Evolutionary conservation across 2,797 vertebrate species (phyloP).

Genomic region (Vireo griseus): DNA sequence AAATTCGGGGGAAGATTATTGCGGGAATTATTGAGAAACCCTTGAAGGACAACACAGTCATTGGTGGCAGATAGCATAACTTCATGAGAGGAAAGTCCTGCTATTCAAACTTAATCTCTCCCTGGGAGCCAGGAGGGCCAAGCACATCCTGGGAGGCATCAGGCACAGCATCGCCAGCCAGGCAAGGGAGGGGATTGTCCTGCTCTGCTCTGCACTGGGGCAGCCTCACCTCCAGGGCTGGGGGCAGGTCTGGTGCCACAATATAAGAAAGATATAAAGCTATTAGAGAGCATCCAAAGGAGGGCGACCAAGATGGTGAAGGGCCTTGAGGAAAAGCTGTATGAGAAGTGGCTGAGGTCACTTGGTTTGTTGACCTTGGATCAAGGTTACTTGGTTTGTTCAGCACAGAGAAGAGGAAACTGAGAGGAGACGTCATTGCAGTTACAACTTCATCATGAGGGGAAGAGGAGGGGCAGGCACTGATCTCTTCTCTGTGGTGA

Average conservation of each 20-base stretch:
- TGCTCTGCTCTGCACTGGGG: fast-evolving
- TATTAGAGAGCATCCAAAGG: neutral
- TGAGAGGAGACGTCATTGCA: fast-evolving
- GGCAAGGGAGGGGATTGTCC: neutral
- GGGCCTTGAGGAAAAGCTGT: fast-evolving
- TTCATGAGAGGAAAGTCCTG: neutral
- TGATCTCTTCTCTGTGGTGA: neutral
- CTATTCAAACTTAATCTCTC: neutral
- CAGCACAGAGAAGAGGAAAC: neutral
- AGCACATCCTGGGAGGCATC: fast-evolving
- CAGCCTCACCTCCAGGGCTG: fast-evolving
- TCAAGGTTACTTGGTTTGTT: neutral
- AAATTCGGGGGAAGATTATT: neutral
- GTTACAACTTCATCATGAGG: fast-evolving
- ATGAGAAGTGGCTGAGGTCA: neutral
- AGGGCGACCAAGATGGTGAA: neutral
- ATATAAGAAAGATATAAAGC: neutral
- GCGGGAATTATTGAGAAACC: neutral
- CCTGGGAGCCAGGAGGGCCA: neutral
- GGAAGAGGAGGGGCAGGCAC: fast-evolving
- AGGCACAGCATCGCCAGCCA: fast-evolving
- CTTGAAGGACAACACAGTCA: neutral
- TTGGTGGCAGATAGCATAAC: fast-evolving
- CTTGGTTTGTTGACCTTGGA: neutral
- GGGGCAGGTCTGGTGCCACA: fast-evolving